Evolutionary conservation across 2,113 vertebrate genomes (phyloP).

Genomic region (Phrynocephalus versicolor): DNA sequence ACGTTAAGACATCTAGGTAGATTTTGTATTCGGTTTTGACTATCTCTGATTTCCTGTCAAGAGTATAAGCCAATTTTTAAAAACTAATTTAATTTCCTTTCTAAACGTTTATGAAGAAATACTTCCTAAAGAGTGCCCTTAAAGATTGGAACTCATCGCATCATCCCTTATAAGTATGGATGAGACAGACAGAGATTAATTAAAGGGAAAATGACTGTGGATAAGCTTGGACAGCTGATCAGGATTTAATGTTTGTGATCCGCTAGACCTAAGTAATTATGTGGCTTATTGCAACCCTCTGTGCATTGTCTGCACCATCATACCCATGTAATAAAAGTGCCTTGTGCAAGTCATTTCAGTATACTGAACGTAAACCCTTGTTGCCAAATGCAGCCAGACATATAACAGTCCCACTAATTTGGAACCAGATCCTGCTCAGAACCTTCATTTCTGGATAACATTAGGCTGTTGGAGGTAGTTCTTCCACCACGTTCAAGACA

Average conservation of each 20-base stretch:
- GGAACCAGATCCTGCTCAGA: no score
- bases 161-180: slow-evolving; percentile 10
- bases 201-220: slow-evolving; percentile 13
- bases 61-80: background rate
- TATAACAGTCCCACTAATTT: no score
- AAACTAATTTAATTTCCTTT: slow-evolving; percentile 15
- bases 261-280: background rate
- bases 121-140: background rate
- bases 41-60: background rate
- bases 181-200: background rate
- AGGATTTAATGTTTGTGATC: background rate
- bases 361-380: background rate
- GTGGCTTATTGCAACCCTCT: background rate
- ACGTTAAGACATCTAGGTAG: background rate
- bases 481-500: background rate
- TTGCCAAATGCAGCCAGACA: no score
- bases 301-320: background rate
- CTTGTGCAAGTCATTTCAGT: background rate
- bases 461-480: no score
- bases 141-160: background rate
- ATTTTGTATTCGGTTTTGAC: background rate
- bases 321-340: background rate
- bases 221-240: slow-evolving; percentile 9
- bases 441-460: background rate
- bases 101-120: slow-evolving; percentile 5